A percentile compares a stretch with the other conserved stretches of the same genome.
Evolutionary conservation across 2,113 vertebrate genomes (phyloP).

Genomic region (Riparia riparia): DNA sequence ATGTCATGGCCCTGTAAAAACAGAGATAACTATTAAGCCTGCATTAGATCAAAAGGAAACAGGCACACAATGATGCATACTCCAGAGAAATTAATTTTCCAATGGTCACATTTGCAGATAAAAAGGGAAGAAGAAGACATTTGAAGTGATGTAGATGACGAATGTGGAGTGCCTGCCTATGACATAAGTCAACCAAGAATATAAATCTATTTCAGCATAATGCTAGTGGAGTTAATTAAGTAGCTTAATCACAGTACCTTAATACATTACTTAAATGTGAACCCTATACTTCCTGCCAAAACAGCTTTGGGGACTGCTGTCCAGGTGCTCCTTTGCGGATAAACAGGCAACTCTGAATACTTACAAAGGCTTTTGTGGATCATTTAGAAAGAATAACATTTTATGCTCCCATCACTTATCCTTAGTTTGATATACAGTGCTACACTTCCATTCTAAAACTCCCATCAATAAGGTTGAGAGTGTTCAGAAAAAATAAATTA

Average conservation of each 20-base stretch:
- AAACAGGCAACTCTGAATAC: neutral
- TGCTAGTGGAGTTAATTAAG: neutral
- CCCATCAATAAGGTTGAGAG: neutral
- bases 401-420: neutral
- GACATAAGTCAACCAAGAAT: neutral
- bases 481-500: neutral
- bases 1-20: neutral
- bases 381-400: neutral
- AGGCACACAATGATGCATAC: neutral
- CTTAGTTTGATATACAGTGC: neutral
- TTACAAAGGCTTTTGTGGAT: neutral
- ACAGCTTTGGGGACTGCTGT: neutral
- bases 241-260: neutral
- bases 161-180: neutral
- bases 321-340: neutral
- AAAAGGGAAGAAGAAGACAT: neutral
- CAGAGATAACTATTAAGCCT: neutral
- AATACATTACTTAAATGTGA: neutral
- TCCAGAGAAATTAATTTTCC: neutral
- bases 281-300: neutral
- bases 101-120: neutral
- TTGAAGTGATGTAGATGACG: neutral
- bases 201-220: neutral
- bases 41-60: neutral
- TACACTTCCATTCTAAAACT: neutral